phyloP scores from a whole-genome alignment of 2,888 invertebrate genomes.

The Anagyrus pseudococci region DNA sequence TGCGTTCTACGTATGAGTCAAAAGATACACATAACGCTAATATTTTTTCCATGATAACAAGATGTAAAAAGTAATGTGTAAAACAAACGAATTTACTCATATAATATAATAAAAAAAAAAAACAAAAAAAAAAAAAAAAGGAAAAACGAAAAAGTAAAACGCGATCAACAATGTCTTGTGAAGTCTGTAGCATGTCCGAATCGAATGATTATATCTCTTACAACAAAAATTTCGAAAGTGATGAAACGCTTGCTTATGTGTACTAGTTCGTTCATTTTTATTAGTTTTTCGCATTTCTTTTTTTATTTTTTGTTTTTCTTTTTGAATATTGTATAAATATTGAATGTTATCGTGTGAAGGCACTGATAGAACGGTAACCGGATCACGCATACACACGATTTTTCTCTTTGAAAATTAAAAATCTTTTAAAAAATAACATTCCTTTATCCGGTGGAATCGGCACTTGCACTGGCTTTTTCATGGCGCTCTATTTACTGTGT shows the following conservation, averaged over 20 bases:
- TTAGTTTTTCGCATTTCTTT: conserved; percentile 16
- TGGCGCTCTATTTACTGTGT: conserved; percentile 20
- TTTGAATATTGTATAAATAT: conserved; percentile 30
- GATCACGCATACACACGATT: conserved; percentile 15
- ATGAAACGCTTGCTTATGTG: conserved; percentile 38
- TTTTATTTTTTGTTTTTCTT: conserved; percentile 16
- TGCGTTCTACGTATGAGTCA: conserved; percentile 10
- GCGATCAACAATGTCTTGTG: conserved; percentile 21
- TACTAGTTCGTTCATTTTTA: conserved; percentile 24
- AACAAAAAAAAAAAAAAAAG: too few relatives aligned
- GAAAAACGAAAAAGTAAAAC: too few relatives aligned
- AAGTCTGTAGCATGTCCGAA: conserved; percentile 34
- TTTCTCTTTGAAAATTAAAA: background rate
- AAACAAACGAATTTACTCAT: conserved; percentile 12
- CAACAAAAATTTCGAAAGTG: conserved; percentile 26
- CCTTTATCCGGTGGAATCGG: too few relatives aligned
- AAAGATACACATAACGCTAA: conserved; percentile 12
- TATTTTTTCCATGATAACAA: conserved; percentile 27
- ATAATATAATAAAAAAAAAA: conserved; percentile 6
- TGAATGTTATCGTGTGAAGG: conserved; percentile 13
- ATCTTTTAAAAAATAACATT: conserved; percentile 11
- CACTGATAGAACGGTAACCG: conserved; percentile 23
- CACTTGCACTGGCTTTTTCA: conserved; percentile 32
- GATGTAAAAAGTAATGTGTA: conserved; percentile 16
- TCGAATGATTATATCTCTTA: conserved; percentile 18